Evolutionary conservation across 1,140 invertebrate species (phyloP), one percentile per base, ranked within the genome.

Genomic region (Drosophila takahashii): DNA sequence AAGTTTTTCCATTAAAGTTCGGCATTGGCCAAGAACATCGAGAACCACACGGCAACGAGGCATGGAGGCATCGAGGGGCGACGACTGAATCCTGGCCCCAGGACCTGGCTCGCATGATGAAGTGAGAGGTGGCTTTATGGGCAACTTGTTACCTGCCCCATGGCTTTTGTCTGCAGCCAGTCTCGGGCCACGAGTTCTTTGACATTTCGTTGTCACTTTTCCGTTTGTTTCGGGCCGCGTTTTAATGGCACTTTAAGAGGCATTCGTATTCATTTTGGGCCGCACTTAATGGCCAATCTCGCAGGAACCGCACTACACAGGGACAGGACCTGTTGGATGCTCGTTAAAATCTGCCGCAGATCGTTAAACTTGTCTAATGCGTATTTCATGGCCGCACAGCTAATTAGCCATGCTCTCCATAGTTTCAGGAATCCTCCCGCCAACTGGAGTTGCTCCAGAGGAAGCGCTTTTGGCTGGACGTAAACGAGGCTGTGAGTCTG

Each of bases 1-100:
- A 87, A 89, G 84, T 87, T 87, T 87, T 87, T 89, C 83, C 84
- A 87, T 87, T 87, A 87, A 87, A 89, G 84, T 87, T 87, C 58
- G 56, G 32, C 78, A 74, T 70, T 53, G 60, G 77, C 61, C 54
- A 45, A 42, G 61, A 56, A 34, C 37, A 56, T 10, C 26, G 15
- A n/a, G 16, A 54, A 4, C 22, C 22, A 22, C 22, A 22, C 3
- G 22, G 22, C 22, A 22, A 22, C 22, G n/a, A n/a, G n/a, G n/a
- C n/a, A n/a, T n/a, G n/a, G n/a, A n/a, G 48, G 18, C 57, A 18
- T 26, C n/a, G 48, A 29, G 59, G 58, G 36, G 29, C 10, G 59
- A 67, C n/a, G 56, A 54, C 53, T 7, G 41, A 47, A 11, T 42
- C 42, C 47, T 27, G 50, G 36, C 48, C 34, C 42, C 59, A 62